A percentile compares a stretch with the other conserved stretches of the same genome.
These are phyloP conservation scores for Proctacanthus coquilletti DNA, from an alignment of 1,140 invertebrate genomes.

Conservation along the genomic window DNA sequence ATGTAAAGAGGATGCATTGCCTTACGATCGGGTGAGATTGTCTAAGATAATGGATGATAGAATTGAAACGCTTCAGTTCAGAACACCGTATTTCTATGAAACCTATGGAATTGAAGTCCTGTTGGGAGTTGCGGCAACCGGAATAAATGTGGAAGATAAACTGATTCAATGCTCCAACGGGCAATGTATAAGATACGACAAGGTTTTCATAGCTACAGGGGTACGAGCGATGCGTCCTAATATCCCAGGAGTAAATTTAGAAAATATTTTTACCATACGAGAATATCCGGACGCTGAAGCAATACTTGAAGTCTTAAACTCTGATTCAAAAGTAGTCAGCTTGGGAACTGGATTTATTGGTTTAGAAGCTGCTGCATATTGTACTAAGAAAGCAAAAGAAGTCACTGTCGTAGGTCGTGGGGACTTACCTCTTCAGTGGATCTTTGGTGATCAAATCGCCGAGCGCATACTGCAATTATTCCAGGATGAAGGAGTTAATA, in stretches of 20 bases:
- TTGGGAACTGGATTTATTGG: conserved; percentile 70
- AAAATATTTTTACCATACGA: conserved; percentile 61
- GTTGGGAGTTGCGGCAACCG: conserved; percentile 42
- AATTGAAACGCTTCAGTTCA: conserved; percentile 45
- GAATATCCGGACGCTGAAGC: conserved; percentile 52
- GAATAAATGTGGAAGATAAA: conserved; percentile 44
- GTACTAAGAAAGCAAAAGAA: conserved; percentile 53
- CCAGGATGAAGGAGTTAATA: conserved; percentile 54
- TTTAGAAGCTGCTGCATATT: conserved; percentile 67
- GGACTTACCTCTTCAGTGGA: conserved; percentile 49
- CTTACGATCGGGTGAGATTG: conserved; percentile 82
- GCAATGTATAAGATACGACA: conserved; percentile 48
- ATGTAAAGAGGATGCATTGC: conserved; percentile 57
- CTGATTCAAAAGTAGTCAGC: conserved; percentile 52
- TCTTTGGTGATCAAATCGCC: conserved; percentile 59
- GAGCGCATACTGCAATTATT: conserved; percentile 44
- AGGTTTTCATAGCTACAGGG: conserved; percentile 72
- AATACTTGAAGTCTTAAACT: conserved; percentile 37
- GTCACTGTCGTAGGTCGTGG: conserved; percentile 66
- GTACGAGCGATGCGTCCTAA: conserved; percentile 44
- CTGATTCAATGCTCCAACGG: conserved; percentile 48
- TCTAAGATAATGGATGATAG: conserved; percentile 57
- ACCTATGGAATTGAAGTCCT: conserved; percentile 57
- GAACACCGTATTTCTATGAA: conserved; percentile 53
- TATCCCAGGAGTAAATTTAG: conserved; percentile 46